Conservation (phyloP, 2,888 invertebrate genomes). For the Physocephala rufipes region DNA sequence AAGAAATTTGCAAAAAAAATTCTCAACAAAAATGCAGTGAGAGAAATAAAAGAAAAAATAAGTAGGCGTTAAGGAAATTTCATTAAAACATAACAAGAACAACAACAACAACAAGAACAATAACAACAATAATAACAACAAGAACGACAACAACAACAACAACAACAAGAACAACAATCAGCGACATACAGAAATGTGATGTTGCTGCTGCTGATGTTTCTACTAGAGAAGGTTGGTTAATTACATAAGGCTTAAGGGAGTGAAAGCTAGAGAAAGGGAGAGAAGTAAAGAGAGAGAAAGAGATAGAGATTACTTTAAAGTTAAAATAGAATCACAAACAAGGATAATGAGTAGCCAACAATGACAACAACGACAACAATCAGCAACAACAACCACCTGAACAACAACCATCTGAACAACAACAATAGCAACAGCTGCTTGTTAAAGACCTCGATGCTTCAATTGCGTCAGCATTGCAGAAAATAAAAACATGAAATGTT, state of each 20-base stretch:
- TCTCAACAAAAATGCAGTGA: no score
- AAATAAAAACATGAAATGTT: not conserved
- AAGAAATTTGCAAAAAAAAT: conserved; percentile 14
- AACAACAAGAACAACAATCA: not conserved
- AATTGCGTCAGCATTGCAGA: conserved; percentile 23
- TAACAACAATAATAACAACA: not conserved
- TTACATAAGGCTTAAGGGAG: not conserved
- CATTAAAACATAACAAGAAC: no score
- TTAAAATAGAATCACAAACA: conserved; percentile 13
- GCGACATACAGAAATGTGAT: not conserved
- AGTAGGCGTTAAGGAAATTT: no score
- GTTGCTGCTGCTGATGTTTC: conserved; percentile 7
- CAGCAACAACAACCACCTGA: not conserved
- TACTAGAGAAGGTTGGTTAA: not conserved
- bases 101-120: no score
- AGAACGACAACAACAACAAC: conserved; percentile 3
- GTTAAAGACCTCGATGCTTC: conserved; percentile 2
- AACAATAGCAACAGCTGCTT: not conserved
- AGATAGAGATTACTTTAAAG: conserved; percentile 9
- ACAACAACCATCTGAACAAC: not conserved
- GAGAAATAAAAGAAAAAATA: conserved; percentile 12
- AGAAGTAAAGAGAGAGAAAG: not conserved
- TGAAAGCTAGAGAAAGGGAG: not conserved
- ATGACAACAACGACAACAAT: not conserved
- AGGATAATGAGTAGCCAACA: not conserved